These are phyloP conservation scores for Megastigmus dorsalis DNA, from an alignment of 2,888 invertebrate species.

Conservation along the genomic window DNA sequence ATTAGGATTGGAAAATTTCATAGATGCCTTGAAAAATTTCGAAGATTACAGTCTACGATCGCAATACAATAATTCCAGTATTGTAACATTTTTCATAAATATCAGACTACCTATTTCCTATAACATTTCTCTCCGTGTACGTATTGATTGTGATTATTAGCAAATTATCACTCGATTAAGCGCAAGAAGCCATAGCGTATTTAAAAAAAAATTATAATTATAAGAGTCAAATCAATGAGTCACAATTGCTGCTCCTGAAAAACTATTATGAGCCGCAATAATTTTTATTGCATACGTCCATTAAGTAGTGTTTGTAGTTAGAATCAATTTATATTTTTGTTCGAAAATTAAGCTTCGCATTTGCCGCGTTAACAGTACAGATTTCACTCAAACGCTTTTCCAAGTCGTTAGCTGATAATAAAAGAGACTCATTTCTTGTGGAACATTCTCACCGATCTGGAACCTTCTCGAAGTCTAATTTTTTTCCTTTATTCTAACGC, in stretches of 20 bases:
- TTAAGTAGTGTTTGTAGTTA: conserved; percentile 36
- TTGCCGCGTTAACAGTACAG: conserved; percentile 3
- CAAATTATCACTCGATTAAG: too few species aligned
- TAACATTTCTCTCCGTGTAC: too few species aligned
- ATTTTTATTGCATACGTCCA: conserved; percentile 32
- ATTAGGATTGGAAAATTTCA: too few species aligned
- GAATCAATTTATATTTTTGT: conserved; percentile 25
- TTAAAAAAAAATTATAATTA: conserved; percentile 11
- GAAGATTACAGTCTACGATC: too few species aligned
- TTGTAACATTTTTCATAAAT: too few species aligned
- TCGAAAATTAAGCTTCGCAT: conserved; percentile 1
- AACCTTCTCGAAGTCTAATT: neutral
- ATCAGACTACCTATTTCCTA: too few species aligned
- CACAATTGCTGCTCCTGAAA: conserved; percentile 32
- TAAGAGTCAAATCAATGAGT: conserved; percentile 5
- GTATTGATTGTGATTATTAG: too few species aligned
- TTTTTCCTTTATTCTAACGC: too few species aligned
- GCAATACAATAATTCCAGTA: too few species aligned
- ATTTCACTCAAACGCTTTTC: conserved; percentile 11
- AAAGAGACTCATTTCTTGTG: conserved; percentile 15
- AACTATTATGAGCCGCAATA: conserved; percentile 22
- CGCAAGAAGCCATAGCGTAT: too few species aligned
- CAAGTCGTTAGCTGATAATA: neutral
- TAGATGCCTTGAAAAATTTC: too few species aligned
- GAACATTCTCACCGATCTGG: neutral